Base-by-base conservation (phyloP, 2,797 vertebrate species). In the Pagetopsis macropterus region DNA sequence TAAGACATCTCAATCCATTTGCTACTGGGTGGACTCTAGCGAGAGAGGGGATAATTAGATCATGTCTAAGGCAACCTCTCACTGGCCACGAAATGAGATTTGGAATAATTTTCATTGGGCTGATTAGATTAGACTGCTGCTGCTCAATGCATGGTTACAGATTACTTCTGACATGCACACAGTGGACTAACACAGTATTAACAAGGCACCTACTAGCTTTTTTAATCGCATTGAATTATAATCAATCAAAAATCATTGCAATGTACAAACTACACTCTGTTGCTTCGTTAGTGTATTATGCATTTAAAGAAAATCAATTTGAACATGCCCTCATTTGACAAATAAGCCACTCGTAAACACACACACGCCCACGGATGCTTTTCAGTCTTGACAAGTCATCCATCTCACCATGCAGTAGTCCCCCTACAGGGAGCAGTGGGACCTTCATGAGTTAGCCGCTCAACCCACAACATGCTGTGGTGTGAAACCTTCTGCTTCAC, bases 71-170 rank as follows among this genome's bases (percentile, higher is more conserved):
- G 90, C 87, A 92, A 90, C 85, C 89, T 88, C 85, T 90, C 91
- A 85, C 81, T 87, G 87, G 79, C 86, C 69, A 62, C 79, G 75
- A 90, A 94, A 95, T 95, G 89, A 81, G 88, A 94, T 95, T 94
- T 94, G 71, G 78, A 78, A 81, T 89, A 76, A 89, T 93, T 93
- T 89, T 90, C 80, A 88, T 91, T 88, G 85, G 66, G 56, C 57
- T 90, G 83, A 95, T 94, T 92, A 82, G 81, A 93, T 94, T 94
- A 94, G 68, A 81, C 65, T 50, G 71, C 87, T 85, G 69, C 77
- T 87, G 75, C 72, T 76, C 83, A 70, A 75, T 85, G 77, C 82
- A 83, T 76, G 72, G 79, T 81, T 67, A 66, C 64, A 72, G 81
- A 84, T 73, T 73, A 56, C 79, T 63, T 82, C 77, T 76, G 83